phyloP scores from a whole-genome alignment of 2,113 vertebrate genomes.

The Glareola pratincola region DNA sequence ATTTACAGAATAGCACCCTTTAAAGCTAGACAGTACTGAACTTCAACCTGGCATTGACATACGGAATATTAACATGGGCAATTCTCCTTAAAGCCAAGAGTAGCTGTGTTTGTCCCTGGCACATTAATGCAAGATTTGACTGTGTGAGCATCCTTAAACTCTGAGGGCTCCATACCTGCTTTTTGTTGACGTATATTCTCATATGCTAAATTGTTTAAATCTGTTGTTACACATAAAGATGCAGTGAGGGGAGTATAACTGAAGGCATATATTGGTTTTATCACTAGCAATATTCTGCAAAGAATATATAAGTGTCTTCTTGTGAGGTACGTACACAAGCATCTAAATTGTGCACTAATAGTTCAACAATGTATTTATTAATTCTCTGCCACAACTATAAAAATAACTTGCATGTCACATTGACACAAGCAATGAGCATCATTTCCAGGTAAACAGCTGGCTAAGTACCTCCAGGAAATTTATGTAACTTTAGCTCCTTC shows the following conservation, averaged over 20 bases:
- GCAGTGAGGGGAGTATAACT: not conserved
- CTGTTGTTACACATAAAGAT: not conserved
- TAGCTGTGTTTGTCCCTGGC: not conserved
- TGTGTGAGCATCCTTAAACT: rapidly evolving
- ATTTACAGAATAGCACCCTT: not conserved
- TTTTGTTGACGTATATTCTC: not conserved
- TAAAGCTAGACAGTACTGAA: not conserved
- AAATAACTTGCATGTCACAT: not conserved
- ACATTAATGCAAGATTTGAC: not conserved
- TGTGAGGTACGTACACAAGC: not conserved
- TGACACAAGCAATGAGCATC: not conserved
- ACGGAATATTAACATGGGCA: not conserved
- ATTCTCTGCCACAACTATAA: not conserved
- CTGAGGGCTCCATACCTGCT: not conserved
- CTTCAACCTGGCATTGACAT: not conserved
- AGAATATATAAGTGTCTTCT: not conserved
- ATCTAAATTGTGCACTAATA: not conserved
- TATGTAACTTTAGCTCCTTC: slow-evolving; percentile 61
- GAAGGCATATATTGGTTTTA: not conserved
- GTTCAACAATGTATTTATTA: not conserved
- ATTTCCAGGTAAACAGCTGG: not conserved
- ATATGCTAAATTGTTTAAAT: not conserved
- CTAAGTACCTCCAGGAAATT: slow-evolving; percentile 4
- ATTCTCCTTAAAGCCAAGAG: not conserved
- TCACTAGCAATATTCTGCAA: not conserved